phyloP scores from a whole-genome alignment of 1,140 invertebrate genomes.

The Trichonephila inaurata region DNA sequence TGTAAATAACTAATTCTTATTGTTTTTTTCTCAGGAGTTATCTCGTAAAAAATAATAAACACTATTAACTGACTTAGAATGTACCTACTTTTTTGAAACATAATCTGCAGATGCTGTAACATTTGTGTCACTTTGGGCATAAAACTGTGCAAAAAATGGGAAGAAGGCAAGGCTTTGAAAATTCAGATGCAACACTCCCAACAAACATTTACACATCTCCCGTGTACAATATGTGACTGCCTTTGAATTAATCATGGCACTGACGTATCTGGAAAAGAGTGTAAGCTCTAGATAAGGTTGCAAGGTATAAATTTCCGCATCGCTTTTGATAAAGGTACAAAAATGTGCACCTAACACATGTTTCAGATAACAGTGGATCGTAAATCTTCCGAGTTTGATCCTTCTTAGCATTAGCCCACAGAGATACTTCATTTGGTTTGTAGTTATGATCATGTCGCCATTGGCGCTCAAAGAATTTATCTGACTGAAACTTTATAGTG shows the following conservation, averaged over 20 bases:
- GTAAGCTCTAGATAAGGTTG: conserved; percentile 61
- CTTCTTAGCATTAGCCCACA: conserved; percentile 55
- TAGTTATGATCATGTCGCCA: conserved; percentile 64
- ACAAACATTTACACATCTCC: conserved; percentile 32
- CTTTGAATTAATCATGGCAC: conserved; percentile 47
- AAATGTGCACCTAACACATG: conserved; percentile 72
- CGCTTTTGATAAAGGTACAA: conserved; percentile 70
- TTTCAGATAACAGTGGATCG: conserved; percentile 61
- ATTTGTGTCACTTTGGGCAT: neutral
- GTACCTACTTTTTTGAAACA: too few species aligned
- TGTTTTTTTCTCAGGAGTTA: too few species aligned
- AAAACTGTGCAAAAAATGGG: neutral
- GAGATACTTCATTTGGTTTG: conserved; percentile 53
- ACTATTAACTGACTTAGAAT: too few species aligned
- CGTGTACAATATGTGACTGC: conserved; percentile 23
- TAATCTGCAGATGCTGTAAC: neutral
- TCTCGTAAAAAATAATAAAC: too few species aligned
- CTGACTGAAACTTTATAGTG: conserved; percentile 45
- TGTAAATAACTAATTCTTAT: too few species aligned
- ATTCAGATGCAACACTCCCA: neutral
- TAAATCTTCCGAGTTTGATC: conserved; percentile 63
- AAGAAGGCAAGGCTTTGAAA: neutral
- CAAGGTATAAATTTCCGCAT: conserved; percentile 61
- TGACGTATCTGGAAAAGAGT: conserved; percentile 20
- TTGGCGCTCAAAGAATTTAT: conserved; percentile 67